Evolutionary conservation across 2,797 vertebrate species (phyloP), one percentile per base, ranked within the genome.

Genomic region (Spea hammondii): DNA sequence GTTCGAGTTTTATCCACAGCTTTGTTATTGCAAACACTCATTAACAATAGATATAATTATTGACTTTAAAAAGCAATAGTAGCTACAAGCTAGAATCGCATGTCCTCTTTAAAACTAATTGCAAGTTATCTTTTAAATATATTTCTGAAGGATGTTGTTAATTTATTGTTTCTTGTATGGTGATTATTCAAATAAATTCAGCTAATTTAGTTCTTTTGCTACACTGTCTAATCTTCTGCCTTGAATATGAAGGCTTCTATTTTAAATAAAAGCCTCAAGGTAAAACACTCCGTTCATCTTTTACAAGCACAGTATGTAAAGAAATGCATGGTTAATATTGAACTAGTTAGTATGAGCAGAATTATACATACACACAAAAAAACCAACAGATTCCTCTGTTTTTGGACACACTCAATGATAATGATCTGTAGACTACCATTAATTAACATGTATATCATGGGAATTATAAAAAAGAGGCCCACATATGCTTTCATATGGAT

Each of bases 81-180:
- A 89, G 89, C 88, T 90, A 86, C 89, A 87, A 90, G 89, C 88
- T 89, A 88, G 86, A 86, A 89, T 78, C 84, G 86, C 86, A 70
- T 89, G 86, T 90, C 86, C 86, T 87, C 85, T 86, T 84, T 89
- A 88, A 88, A 91, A 89, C 84, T 89, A 91, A 90, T 90, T 87
- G 88, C 81, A 86, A 90, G 86, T 87, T 80, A 87, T 84, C 86
- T 86, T 89, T 87, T 91, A 91, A 92, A 90, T 1, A 62, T 62
- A 62, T 89, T 88, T 86, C 84, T 88, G 75, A 84, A 82, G 79
- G 86, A 89, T 86, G 83, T 89, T 91, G 89, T 91, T 90, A 90
- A 92, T 92, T 90, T 91, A 91, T 91, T 92, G 88, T 92, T 91
- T 91, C 86, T 84, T 91, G 76, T 85, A 79, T 88, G 86, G 88